A percentile compares a stretch with the other conserved stretches of the same genome.
Evolutionary conservation across 2,797 vertebrate genomes (phyloP).

Genomic region (Melanotaenia trifasciata): DNA sequence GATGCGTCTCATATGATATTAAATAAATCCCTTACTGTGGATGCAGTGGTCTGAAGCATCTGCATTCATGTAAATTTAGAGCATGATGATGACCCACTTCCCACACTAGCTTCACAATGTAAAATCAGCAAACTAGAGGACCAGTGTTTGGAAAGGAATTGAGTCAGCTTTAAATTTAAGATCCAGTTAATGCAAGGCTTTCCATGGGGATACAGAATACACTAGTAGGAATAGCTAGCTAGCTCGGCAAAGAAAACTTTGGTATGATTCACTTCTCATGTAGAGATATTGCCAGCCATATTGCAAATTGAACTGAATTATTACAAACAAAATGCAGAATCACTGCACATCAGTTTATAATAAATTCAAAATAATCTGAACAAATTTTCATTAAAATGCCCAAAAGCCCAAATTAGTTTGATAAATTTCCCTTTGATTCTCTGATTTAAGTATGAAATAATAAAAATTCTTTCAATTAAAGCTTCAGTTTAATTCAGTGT

Average conservation of each 20-base stretch:
- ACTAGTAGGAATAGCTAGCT: background rate
- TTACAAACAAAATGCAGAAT: background rate
- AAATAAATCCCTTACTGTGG: constrained; percentile 26
- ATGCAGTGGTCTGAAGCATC: constrained; percentile 16
- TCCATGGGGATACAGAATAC: background rate
- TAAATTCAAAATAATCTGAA: no score
- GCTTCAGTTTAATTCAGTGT: no score
- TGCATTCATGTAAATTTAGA: constrained; percentile 45
- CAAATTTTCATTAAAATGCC: no score
- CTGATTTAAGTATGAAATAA: no score
- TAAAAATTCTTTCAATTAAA: no score
- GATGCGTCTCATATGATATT: constrained; percentile 6
- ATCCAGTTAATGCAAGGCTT: background rate
- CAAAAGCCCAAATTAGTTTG: no score
- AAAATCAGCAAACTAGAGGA: constrained; percentile 11
- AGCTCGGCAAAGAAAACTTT: background rate
- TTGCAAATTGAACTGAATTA: no score
- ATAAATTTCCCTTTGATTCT: no score
- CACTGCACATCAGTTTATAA: no score
- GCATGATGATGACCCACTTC: constrained; percentile 33
- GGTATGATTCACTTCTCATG: background rate
- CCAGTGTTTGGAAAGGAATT: background rate
- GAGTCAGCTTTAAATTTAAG: background rate
- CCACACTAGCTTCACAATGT: background rate
- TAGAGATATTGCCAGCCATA: background rate